Evolutionary conservation across 2,888 invertebrate species (phyloP).

Genomic region (Augochlorella aurata): DNA sequence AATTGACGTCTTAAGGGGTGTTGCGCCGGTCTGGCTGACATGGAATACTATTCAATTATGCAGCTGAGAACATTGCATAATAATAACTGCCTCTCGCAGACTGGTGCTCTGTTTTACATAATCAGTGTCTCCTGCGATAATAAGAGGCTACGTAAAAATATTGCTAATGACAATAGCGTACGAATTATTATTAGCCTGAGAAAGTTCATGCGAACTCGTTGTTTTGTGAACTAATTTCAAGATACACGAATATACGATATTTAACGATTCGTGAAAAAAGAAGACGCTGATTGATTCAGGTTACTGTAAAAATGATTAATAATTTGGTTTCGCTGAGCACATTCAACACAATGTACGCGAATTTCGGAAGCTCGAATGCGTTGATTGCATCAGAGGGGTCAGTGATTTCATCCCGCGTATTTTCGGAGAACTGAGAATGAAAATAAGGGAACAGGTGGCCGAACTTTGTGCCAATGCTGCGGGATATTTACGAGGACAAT

Average conservation of each 20-base stretch:
- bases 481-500: not conserved
- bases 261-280: not conserved
- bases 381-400: not conserved
- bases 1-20: conserved; percentile 45
- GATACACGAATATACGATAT: not conserved
- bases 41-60: conserved; percentile 53
- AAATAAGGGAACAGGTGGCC: conserved; percentile 12
- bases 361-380: not conserved
- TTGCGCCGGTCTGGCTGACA: conserved; percentile 25
- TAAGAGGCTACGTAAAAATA: not conserved
- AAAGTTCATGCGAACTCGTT: not conserved
- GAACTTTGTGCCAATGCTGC: conserved; percentile 6
- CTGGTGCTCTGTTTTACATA: conserved; percentile 44
- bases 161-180: not conserved
- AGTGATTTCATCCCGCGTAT: conserved; percentile 13
- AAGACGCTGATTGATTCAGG: not conserved
- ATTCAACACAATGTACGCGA: not conserved
- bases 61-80: conserved; percentile 47
- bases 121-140: conserved; percentile 11
- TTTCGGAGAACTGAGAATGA: not conserved
- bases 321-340: not conserved
- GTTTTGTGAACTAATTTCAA: not conserved
- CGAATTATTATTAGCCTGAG: not conserved
- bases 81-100: conserved; percentile 32
- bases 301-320: not conserved